A percentile compares a stretch with the other conserved stretches of the same genome.
phyloP scores from a whole-genome alignment of 2,888 invertebrate species.

The Cantharis nigra region DNA sequence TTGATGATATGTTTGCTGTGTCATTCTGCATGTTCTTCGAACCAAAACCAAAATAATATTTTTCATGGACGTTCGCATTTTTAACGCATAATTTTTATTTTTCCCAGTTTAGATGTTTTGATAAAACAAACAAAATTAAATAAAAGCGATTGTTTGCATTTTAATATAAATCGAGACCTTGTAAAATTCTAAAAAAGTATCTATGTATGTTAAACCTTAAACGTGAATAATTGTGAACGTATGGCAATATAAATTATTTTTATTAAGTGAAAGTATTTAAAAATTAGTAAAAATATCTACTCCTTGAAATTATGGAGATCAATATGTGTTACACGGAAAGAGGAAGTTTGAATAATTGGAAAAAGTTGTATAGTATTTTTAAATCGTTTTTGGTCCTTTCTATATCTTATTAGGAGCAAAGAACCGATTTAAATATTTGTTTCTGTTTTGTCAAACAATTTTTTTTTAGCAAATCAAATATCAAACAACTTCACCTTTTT shows the following conservation, averaged over 20 bases:
- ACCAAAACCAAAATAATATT: background rate
- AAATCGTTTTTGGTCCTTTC: background rate
- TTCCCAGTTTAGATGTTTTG: background rate
- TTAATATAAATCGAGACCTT: background rate
- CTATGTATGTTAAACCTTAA: background rate
- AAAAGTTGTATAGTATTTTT: background rate
- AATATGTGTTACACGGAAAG: background rate
- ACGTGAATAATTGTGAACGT: background rate
- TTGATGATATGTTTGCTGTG: background rate
- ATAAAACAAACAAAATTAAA: background rate
- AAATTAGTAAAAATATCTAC: background rate
- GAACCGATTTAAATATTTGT: background rate
- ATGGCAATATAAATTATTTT: background rate
- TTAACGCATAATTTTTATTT: background rate
- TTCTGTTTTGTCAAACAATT: background rate
- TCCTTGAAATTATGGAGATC: background rate
- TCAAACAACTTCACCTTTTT: background rate
- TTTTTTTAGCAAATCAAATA: background rate
- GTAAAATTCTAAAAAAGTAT: background rate
- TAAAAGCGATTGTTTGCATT: background rate
- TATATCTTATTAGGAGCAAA: background rate
- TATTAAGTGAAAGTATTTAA: background rate
- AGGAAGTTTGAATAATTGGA: background rate
- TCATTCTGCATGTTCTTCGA: background rate
- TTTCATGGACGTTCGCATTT: background rate